Evolutionary conservation across 2,888 invertebrate species (phyloP), one percentile per base, ranked within the genome.

Genomic region (Drosophila ustulata): DNA sequence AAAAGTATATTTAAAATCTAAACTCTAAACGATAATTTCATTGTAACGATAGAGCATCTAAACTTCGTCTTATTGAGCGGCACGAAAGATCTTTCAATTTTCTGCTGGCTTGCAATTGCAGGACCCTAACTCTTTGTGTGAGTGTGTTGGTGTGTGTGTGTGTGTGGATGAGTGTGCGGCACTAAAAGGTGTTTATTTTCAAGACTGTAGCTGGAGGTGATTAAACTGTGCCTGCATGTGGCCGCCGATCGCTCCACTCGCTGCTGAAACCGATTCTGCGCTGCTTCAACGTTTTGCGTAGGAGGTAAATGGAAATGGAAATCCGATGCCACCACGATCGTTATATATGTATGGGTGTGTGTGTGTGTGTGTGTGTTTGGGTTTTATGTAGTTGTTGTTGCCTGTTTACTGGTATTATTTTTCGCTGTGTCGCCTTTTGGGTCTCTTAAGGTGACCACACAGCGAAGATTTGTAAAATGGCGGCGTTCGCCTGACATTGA

Each of bases 391-490:
- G 0, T 76, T 66, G 56, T 68, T 71, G 50, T 56, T 66, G 47
- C 53, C 18, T 18, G 18, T 41, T 68, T 78, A 58, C 41, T 64
- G 57, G 45, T 66, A 53, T 65, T 61, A 41, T 56, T 68, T 69
- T 71, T 63, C 77, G 71, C 75, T 80, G 81, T 64, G 67, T 73
- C 66, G 69, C 50, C 57, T 53, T 53, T 26, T 56, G 74, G 68
- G 30, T 30, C 75, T 30, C 75, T 86, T 86, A 77, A 86, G 85
- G 85, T 86, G 84, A 85, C 83, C 83, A 81, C 83, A 86, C 84
- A 81, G 63, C 63, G 13, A 8, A 55, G 9, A 18, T 37, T 39
- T 1, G 28, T 11, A 67, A 82, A 75, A 82, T 81, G 77, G 77
- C 75, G 62, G 53, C 62, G 18, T 41, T 66, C 66, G 7, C 32